phyloP scores from a whole-genome alignment of 2,113 vertebrate genomes.

The Oenanthe melanoleuca region DNA sequence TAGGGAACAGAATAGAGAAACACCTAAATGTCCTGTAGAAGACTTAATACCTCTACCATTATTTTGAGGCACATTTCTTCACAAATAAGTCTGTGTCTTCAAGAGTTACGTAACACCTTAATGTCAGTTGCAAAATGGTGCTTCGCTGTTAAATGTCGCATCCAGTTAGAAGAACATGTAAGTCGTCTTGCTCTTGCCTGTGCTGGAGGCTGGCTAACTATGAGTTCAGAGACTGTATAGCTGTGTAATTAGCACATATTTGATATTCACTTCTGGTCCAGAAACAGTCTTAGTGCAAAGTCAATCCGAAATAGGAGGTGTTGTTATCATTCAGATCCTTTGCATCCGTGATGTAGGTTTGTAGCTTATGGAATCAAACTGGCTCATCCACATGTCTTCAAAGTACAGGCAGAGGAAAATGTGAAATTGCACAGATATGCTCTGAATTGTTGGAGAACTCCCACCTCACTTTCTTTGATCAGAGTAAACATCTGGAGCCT shows the following conservation, averaged over 20 bases:
- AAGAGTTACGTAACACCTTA: not conserved
- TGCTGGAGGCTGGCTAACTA: not conserved
- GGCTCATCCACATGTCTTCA: not conserved
- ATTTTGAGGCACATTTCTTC: not conserved
- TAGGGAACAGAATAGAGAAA: not conserved
- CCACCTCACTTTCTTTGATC: not conserved
- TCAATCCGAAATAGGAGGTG: rapidly evolving
- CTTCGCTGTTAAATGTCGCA: not conserved
- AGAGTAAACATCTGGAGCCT: not conserved
- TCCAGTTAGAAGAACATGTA: not conserved
- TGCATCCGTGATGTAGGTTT: not conserved
- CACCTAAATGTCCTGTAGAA: not conserved
- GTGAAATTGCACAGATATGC: not conserved
- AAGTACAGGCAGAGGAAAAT: not conserved
- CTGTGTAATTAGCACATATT: not conserved
- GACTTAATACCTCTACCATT: not conserved
- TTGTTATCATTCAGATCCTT: not conserved
- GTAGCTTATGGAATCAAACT: not conserved
- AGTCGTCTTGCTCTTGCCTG: not conserved
- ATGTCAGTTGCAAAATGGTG: not conserved
- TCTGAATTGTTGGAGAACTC: not conserved
- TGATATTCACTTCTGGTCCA: not conserved
- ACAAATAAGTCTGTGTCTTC: not conserved
- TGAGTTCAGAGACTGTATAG: not conserved
- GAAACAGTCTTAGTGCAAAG: not conserved